Evolutionary conservation across 2,888 invertebrate species (phyloP).

Genomic region (Magallana nippona): DNA sequence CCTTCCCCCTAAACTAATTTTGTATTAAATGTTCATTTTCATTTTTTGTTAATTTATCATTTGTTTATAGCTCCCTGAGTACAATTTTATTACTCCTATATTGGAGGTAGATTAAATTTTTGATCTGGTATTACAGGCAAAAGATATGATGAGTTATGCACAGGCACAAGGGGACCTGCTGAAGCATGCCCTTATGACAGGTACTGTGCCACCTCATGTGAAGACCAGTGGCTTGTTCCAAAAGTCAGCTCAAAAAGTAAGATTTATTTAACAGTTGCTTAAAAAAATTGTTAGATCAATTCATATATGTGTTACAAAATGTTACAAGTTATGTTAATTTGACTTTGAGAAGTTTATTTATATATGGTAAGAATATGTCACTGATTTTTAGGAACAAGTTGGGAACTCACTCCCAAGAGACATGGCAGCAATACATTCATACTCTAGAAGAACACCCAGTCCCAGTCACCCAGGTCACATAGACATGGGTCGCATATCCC

Average conservation of each 20-base stretch:
- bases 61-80: no score
- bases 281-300: no score
- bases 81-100: no score
- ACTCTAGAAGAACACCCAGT: constrained; percentile 13
- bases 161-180: constrained; percentile 43
- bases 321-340: no score
- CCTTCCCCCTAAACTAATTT: no score
- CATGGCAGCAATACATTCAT: neutral
- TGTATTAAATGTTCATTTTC: no score
- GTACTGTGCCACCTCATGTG: constrained; percentile 33
- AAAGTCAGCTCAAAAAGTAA: neutral
- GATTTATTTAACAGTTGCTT: neutral
- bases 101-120: no score
- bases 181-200: constrained; percentile 43
- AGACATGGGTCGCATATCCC: neutral
- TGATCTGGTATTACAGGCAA: constrained; percentile 2
- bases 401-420: neutral
- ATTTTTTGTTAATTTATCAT: no score
- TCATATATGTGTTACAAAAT: no score
- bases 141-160: constrained; percentile 41
- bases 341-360: no score
- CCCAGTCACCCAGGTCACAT: neutral
- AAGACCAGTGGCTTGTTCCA: neutral
- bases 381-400: neutral
- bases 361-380: neutral